phyloP scores from a whole-genome alignment of 2,888 invertebrate species.

The Drosophila anomelani region DNA sequence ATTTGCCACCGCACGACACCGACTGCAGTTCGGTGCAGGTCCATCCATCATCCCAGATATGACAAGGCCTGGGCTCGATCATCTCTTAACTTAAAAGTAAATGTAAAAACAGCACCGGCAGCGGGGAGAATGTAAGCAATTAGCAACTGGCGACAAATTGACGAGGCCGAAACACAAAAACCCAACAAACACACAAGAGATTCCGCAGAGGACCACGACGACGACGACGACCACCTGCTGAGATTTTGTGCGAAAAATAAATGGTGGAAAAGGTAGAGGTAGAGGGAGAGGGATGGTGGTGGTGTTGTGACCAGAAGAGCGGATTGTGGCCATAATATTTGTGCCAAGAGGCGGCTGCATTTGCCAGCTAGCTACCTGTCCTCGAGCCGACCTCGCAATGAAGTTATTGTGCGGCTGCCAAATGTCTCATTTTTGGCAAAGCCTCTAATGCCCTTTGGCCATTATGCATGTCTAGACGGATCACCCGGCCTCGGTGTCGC shows the following conservation, averaged over 20 bases:
- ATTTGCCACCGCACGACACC: constrained; percentile 40
- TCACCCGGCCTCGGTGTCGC: constrained; percentile 40
- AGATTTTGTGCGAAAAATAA: constrained; percentile 70
- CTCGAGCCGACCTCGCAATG: constrained; percentile 39
- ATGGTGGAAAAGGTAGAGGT: not conserved
- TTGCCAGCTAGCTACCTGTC: constrained; percentile 42
- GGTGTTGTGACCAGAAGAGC: constrained; percentile 48
- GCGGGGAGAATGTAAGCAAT: constrained; percentile 57
- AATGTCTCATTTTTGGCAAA: constrained; percentile 67
- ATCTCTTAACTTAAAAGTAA: constrained; percentile 33
- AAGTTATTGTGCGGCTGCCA: constrained; percentile 54
- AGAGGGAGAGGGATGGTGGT: constrained; percentile 11
- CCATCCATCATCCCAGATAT: constrained; percentile 69
- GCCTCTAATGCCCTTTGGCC: constrained; percentile 42
- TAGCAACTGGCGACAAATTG: constrained; percentile 79
- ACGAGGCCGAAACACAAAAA: constrained; percentile 45
- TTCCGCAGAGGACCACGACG: constrained; percentile 14
- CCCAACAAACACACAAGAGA: constrained; percentile 25
- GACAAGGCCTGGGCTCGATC: constrained; percentile 41
- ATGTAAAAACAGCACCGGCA: constrained; percentile 14
- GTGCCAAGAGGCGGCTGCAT: constrained; percentile 43
- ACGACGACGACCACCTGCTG: constrained; percentile 68
- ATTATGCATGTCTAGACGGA: constrained; percentile 68
- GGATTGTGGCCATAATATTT: constrained; percentile 77
- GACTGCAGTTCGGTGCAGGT: not conserved